These are phyloP conservation scores for Rhinella marina DNA, from an alignment of 2,797 vertebrate genomes.

Conservation along the genomic window DNA sequence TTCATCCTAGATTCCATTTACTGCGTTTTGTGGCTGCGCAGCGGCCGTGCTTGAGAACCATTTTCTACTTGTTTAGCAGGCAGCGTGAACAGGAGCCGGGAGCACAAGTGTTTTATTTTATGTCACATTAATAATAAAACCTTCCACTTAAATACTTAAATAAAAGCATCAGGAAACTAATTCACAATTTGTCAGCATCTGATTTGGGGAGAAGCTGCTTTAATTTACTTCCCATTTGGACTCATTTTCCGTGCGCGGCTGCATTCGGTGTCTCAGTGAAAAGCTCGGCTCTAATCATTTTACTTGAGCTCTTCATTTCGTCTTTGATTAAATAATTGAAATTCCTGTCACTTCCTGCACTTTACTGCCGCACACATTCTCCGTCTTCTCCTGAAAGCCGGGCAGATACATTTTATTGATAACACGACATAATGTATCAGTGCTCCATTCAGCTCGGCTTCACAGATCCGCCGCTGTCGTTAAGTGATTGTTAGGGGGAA, in stretches of 20 bases:
- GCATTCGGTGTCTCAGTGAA: constrained; percentile 98
- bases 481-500: constrained; percentile 96
- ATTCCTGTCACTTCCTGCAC: constrained; percentile 99
- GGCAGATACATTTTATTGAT: constrained; percentile 83
- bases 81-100: constrained; percentile 35
- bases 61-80: constrained; percentile 33
- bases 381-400: constrained; percentile 83
- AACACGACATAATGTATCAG: constrained; percentile 86
- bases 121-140: constrained; percentile 94
- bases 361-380: constrained; percentile 86
- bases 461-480: constrained; percentile 89
- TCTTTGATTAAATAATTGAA: constrained; percentile 99
- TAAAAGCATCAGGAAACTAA: constrained; percentile 99
- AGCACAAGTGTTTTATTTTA: constrained; percentile 77
- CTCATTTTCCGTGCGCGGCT: constrained; percentile 95
- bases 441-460: constrained; percentile 85
- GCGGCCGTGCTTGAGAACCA: constrained; percentile 40
- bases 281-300: constrained; percentile 94
- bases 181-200: constrained; percentile 98
- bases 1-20: constrained; percentile 37
- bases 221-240: constrained; percentile 95
- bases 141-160: constrained; percentile 99
- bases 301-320: constrained; percentile 99
- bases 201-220: constrained; percentile 97
- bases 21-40: not conserved